Percentiles rank a stretch among this genome's conserved stretches.
Evolutionary conservation across 1,140 invertebrate genomes (phyloP).

Genomic region (Aphelenchoides besseyi): DNA sequence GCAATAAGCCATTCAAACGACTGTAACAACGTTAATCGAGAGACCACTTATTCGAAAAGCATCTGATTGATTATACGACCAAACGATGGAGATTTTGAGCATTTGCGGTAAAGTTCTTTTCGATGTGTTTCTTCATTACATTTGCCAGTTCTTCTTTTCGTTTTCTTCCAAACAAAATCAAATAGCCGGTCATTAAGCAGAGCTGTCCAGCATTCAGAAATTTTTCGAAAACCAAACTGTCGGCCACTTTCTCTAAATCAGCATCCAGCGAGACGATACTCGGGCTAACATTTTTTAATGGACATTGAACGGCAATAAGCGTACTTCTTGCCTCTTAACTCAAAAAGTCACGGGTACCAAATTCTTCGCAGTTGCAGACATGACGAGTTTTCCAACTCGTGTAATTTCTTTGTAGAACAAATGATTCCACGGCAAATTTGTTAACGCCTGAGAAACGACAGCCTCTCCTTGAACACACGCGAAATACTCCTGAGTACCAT

Average conservation of each 20-base stretch:
- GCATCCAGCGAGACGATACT: constrained; percentile 44
- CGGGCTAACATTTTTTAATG: constrained; percentile 44
- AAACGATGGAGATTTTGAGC: constrained; percentile 76
- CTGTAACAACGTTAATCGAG: constrained; percentile 35
- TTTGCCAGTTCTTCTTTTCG: constrained; percentile 65
- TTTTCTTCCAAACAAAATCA: constrained; percentile 74
- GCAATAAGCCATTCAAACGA: constrained; percentile 29
- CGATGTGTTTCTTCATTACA: constrained; percentile 67
- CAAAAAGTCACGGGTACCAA: constrained; percentile 90
- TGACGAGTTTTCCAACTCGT: constrained; percentile 79
- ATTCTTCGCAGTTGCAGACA: constrained; percentile 80
- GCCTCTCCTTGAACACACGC: constrained; percentile 66
- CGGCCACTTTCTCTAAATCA: constrained; percentile 61
- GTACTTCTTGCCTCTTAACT: constrained; percentile 82
- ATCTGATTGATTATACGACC: constrained; percentile 78
- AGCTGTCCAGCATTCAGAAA: constrained; percentile 87
- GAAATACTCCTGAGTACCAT: not conserved
- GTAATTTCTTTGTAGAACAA: constrained; percentile 95
- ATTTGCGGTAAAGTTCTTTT: constrained; percentile 80
- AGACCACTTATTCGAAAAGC: constrained; percentile 69
- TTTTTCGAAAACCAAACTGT: constrained; percentile 87
- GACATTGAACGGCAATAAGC: not conserved
- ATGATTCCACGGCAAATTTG: constrained; percentile 72
- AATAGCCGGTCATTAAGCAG: constrained; percentile 93
- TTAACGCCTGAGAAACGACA: constrained; percentile 77